phyloP scores from a whole-genome alignment of 1,140 invertebrate species.

The Polypedilum pembai region DNA sequence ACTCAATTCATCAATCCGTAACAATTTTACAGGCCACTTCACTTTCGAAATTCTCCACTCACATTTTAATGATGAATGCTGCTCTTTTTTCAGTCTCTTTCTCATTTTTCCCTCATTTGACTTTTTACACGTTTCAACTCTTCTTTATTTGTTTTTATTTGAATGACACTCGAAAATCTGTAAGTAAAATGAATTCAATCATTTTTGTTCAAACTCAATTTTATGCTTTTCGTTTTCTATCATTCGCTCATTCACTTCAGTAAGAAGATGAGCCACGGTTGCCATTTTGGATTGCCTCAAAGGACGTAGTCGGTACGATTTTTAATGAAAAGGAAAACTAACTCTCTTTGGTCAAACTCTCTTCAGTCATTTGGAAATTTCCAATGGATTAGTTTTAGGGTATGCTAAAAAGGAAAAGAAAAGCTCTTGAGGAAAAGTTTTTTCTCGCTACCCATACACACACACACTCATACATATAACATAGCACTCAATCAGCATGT shows the following conservation, averaged over 20 bases:
- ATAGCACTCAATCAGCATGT: neutral
- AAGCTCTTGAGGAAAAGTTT: neutral
- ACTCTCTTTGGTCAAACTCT: neutral
- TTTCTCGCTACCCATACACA: neutral
- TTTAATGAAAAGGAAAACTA: neutral
- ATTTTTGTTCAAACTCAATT: neutral
- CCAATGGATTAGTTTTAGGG: conserved; percentile 17
- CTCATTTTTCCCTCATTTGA: neutral
- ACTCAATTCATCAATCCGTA: neutral
- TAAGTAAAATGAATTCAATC: neutral
- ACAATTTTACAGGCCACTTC: neutral
- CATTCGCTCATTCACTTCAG: neutral
- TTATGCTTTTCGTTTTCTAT: neutral
- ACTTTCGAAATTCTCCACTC: neutral
- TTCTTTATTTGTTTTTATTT: neutral
- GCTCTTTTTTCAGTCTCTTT: neutral
- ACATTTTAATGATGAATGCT: conserved; percentile 4
- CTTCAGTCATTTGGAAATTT: conserved; percentile 7
- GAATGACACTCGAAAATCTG: neutral
- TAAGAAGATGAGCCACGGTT: too few relatives aligned
- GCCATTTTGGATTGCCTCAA: conserved; percentile 1
- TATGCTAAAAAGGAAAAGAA: neutral
- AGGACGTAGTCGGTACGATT: neutral
- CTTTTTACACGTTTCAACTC: neutral
- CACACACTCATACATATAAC: neutral